Evolutionary conservation across 1,140 invertebrate species (phyloP), one percentile per base, ranked within the genome.

Genomic region (Dendrolimus kikuchii): DNA sequence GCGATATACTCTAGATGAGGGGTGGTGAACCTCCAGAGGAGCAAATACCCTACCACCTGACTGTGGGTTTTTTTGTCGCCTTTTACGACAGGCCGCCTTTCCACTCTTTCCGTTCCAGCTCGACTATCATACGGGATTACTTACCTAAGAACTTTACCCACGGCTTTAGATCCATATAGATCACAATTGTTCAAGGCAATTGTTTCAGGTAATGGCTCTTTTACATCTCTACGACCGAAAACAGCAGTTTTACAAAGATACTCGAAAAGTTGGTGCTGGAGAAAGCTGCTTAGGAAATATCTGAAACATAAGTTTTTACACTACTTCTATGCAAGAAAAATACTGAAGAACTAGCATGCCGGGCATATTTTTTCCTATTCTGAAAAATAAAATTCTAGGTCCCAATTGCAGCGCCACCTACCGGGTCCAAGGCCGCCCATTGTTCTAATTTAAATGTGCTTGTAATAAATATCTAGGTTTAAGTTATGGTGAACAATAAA

Each of bases 261-360:
- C 66, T 92, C 89, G 69, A 94, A 93, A 42, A 95, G 87, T 77
- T 95, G 93, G 72, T 94, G 91, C 81, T 95, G 93, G 0, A 95
- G 68, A 53, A 95, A 90, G 59, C 87, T 90, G 59, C 91, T 92
- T 8, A 94, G 74, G 70, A 94, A 94, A 81, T 95, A 95, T 68
- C 93, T 94, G 79, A 9, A 81, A 71, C 9, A 46, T 9, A 61
- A 46, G 50, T 46, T 2, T 41, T 55, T 41, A 55, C 38, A 41
- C 4, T 23, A 50, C 3, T 23, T 23, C 23, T 23, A 46, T n/a
- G 45, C 36, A 23, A 46, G 41, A 42, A 41, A 41, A 49, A 10
- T 42, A 46, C 23, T 53, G 6, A 49, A 56, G 42, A 42, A 40
- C 7, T 38, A 49, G 7, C 7, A 5, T 49, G 6, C 5, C 5